Conservation (phyloP, 2,113 vertebrate genomes). For the Patagioenas fasciata region DNA sequence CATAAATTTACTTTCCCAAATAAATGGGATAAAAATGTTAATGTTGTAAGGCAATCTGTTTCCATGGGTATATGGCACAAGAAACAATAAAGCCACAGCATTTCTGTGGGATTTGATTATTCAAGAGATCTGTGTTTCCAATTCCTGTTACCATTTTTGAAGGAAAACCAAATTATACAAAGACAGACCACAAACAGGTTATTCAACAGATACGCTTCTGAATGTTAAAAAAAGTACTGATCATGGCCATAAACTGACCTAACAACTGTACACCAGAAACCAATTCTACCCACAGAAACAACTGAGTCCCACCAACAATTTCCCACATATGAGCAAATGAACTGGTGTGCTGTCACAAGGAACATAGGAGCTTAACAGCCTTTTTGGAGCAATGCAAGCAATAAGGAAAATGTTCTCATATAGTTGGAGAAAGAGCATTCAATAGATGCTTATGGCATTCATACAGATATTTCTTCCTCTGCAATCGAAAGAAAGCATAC, state of each 20-base stretch:
- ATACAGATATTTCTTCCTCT: background rate
- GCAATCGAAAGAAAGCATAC: background rate
- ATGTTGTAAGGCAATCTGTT: background rate
- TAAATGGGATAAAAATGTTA: background rate
- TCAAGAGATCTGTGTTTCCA: background rate
- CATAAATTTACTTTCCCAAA: background rate
- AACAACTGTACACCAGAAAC: background rate
- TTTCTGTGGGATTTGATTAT: slow-evolving; percentile 18
- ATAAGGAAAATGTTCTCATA: background rate
- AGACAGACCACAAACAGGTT: background rate
- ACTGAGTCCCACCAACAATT: background rate
- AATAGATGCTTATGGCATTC: background rate
- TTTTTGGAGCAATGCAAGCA: background rate
- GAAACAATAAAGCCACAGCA: background rate
- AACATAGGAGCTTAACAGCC: background rate
- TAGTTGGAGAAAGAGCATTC: background rate
- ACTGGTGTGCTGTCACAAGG: background rate
- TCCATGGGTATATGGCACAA: background rate
- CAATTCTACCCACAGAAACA: background rate
- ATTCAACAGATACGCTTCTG: background rate
- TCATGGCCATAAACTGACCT: background rate
- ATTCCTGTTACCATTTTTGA: background rate
- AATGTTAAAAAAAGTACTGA: background rate
- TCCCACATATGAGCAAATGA: background rate
- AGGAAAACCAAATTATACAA: background rate